phyloP scores from a whole-genome alignment of 2,888 invertebrate genomes.

The Nipponacmea schrenckii region DNA sequence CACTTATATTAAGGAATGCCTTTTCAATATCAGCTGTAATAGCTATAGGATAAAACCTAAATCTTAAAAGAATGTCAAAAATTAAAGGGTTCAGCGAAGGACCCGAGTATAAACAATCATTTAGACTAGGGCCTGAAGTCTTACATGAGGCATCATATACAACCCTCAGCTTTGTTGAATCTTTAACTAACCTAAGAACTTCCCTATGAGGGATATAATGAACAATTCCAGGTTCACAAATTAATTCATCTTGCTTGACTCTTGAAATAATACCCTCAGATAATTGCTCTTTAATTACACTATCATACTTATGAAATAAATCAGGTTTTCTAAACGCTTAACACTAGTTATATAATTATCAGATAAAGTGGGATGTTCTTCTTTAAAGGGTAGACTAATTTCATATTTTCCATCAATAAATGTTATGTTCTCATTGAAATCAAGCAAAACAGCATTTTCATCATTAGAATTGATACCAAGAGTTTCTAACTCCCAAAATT shows the following conservation, averaged over 20 bases:
- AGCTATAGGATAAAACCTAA: neutral
- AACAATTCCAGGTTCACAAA: too few species aligned
- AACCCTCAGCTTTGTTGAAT: too few species aligned
- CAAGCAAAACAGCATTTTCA: neutral
- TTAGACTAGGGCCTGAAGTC: neutral
- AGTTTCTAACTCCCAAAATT: neutral
- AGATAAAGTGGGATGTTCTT: neutral
- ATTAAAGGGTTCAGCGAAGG: neutral
- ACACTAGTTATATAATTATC: neutral
- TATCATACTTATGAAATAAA: neutral
- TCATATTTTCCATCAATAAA: neutral
- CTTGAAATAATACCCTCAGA: neutral
- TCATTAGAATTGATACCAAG: neutral
- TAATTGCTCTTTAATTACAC: neutral
- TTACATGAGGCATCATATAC: too few species aligned
- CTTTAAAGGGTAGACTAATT: neutral
- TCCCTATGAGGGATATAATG: too few species aligned
- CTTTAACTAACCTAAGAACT: too few species aligned
- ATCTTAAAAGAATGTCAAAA: neutral
- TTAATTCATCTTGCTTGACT: neutral
- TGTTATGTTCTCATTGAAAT: neutral
- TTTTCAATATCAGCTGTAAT: neutral
- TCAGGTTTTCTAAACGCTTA: neutral
- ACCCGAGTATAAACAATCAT: neutral
- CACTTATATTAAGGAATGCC: too few species aligned